These are phyloP conservation scores for Nomada fucata DNA, from an alignment of 2,888 invertebrate genomes.

Conservation along the genomic window DNA sequence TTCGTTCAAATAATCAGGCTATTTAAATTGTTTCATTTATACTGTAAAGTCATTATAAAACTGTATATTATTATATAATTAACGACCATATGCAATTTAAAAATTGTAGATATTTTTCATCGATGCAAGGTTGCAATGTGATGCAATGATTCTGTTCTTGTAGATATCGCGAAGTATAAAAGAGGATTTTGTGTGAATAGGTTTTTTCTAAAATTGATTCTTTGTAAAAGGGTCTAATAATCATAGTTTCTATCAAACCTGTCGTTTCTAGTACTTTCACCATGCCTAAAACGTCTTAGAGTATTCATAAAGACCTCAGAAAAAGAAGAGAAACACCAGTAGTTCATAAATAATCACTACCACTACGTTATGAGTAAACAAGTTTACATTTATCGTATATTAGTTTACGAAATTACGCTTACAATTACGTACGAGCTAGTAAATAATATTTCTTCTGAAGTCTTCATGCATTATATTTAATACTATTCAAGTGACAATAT, in stretches of 20 bases:
- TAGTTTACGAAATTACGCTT: constrained; percentile 7
- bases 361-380: neutral
- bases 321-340: constrained; percentile 15
- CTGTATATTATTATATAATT: constrained; percentile 78
- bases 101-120: constrained; percentile 82
- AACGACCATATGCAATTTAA: constrained; percentile 71
- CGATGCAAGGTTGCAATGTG: constrained; percentile 80
- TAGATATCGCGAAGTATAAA: constrained; percentile 83
- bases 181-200: constrained; percentile 84
- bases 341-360: constrained; percentile 7
- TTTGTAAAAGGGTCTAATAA: constrained; percentile 85
- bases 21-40: constrained; percentile 73
- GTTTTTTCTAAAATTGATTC: constrained; percentile 84
- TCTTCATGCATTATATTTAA: constrained; percentile 49
- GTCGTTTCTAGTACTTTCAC: constrained; percentile 57
- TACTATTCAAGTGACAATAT: constrained; percentile 37
- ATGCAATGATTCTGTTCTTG: constrained; percentile 84
- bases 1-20: constrained; percentile 56
- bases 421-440: constrained; percentile 1
- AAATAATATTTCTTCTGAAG: constrained; percentile 50
- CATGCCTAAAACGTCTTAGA: constrained; percentile 52
- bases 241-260: constrained; percentile 84
- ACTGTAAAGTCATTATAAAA: constrained; percentile 78
- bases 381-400: neutral
- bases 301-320: constrained; percentile 50